These are phyloP conservation scores for Papilio xuthus DNA, from an alignment of 1,140 invertebrate species.

Conservation along the genomic window DNA sequence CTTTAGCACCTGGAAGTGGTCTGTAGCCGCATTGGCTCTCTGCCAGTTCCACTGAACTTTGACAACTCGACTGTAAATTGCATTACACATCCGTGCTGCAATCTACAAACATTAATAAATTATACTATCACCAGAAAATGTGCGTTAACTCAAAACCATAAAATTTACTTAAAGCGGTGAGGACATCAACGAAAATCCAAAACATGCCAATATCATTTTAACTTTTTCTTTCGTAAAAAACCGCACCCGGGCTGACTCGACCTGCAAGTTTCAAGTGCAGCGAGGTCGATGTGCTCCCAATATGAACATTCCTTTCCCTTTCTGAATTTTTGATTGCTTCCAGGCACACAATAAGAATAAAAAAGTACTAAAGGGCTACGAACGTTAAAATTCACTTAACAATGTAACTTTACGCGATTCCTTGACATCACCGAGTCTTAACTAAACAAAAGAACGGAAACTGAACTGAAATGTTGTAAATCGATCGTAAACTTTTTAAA, in stretches of 20 bases:
- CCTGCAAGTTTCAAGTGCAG: slow-evolving; percentile 53
- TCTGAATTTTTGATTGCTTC: slow-evolving; percentile 54
- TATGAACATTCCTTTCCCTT: slow-evolving; percentile 61
- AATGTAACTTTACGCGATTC: slow-evolving; percentile 42
- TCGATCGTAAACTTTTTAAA: slow-evolving; percentile 44
- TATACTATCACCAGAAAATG: background rate
- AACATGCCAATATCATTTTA: slow-evolving; percentile 27
- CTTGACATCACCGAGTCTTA: slow-evolving; percentile 45
- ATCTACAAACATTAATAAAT: slow-evolving; percentile 27
- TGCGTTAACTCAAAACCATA: background rate
- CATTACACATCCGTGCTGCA: slow-evolving; percentile 49
- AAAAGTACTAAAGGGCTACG: slow-evolving; percentile 48
- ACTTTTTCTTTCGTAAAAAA: slow-evolving; percentile 34
- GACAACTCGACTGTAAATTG: slow-evolving; percentile 67
- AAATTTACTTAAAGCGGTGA: background rate
- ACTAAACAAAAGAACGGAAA: slow-evolving; percentile 39
- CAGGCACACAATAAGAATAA: slow-evolving; percentile 53
- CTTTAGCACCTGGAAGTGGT: slow-evolving; percentile 70
- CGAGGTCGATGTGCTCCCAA: slow-evolving; percentile 60
- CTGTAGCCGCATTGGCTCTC: slow-evolving; percentile 64
- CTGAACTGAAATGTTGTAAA: slow-evolving; percentile 33
- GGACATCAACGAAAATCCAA: background rate
- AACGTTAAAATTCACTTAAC: slow-evolving; percentile 48
- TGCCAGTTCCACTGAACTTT: slow-evolving; percentile 79
- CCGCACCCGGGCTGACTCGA: slow-evolving; percentile 42